Conservation (phyloP, 2,113 vertebrate species). For the Embiotoca jacksoni region DNA sequence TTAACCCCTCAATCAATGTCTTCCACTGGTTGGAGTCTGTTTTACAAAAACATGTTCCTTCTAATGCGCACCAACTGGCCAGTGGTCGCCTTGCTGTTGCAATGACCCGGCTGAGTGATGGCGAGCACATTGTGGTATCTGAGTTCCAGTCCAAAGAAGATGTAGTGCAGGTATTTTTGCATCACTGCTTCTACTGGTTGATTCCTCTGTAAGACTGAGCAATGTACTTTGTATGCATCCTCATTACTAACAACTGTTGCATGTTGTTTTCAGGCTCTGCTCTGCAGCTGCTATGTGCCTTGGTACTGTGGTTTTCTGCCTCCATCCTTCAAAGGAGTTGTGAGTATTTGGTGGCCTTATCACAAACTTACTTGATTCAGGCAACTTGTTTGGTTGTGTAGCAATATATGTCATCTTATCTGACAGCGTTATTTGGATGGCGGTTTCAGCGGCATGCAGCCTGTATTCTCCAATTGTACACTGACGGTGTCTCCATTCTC, state of each 20-base stretch:
- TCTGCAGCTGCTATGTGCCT: conserved; percentile 94
- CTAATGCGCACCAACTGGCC: conserved; percentile 87
- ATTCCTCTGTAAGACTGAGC: too few species aligned
- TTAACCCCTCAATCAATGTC: conserved; percentile 86
- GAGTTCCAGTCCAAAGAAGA: conserved; percentile 92
- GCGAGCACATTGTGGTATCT: conserved; percentile 85
- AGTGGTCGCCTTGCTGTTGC: conserved; percentile 87
- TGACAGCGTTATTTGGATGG: conserved; percentile 90
- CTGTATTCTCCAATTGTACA: conserved; percentile 74
- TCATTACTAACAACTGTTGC: neutral
- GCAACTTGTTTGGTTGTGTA: neutral
- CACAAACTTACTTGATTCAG: neutral
- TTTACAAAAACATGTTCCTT: conserved; percentile 81
- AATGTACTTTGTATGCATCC: too few species aligned
- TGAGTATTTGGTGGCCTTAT: conserved; percentile 53
- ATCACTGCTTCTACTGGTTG: neutral
- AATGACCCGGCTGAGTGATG: conserved; percentile 85
- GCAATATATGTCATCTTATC: neutral
- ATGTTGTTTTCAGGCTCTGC: conserved; percentile 84
- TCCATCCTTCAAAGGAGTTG: conserved; percentile 82
- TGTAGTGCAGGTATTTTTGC: conserved; percentile 85
- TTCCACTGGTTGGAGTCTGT: conserved; percentile 79
- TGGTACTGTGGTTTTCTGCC: conserved; percentile 90
- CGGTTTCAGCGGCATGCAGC: conserved; percentile 89
- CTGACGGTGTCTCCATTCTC: conserved; percentile 92